phyloP scores from a whole-genome alignment of 2,113 vertebrate species.

The Aviceda subcristata region DNA sequence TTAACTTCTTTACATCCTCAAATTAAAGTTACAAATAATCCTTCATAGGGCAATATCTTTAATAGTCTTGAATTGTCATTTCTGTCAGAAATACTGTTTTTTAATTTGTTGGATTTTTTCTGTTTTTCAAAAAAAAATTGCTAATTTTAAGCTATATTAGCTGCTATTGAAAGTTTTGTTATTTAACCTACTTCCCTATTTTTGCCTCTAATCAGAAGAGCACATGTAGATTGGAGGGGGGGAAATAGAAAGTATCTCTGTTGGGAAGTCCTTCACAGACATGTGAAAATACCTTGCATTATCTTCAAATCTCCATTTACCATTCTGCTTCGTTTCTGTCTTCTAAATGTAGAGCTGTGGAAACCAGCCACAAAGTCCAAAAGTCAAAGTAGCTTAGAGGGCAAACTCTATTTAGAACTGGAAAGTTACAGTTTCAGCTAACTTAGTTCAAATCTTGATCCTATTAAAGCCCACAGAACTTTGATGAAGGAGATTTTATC shows the following conservation, averaged over 20 bases:
- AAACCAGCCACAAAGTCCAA: neutral
- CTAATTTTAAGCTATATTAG: conserved; percentile 45
- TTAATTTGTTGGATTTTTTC: neutral
- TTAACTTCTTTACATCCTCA: conserved; percentile 68
- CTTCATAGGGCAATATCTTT: conserved; percentile 51
- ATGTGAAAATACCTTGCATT: neutral
- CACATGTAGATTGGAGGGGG: neutral
- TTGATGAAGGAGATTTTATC: neutral
- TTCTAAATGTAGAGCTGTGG: neutral
- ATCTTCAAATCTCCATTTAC: neutral
- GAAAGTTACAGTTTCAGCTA: neutral
- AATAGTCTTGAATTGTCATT: conserved; percentile 56
- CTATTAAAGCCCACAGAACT: neutral
- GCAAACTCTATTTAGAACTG: neutral
- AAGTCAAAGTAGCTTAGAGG: neutral
- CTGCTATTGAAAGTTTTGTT: neutral
- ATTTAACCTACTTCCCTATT: conserved; percentile 27
- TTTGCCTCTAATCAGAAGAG: conserved; percentile 1
- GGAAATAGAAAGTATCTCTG: neutral
- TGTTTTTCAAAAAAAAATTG: neutral
- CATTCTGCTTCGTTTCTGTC: neutral
- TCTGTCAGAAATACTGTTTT: conserved; percentile 43
- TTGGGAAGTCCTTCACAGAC: neutral
- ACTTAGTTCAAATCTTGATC: neutral
- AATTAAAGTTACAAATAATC: conserved; percentile 71